These are phyloP conservation scores for Caenorhabditis remanei DNA, from an alignment of 1,140 invertebrate species.

Conservation along the genomic window DNA sequence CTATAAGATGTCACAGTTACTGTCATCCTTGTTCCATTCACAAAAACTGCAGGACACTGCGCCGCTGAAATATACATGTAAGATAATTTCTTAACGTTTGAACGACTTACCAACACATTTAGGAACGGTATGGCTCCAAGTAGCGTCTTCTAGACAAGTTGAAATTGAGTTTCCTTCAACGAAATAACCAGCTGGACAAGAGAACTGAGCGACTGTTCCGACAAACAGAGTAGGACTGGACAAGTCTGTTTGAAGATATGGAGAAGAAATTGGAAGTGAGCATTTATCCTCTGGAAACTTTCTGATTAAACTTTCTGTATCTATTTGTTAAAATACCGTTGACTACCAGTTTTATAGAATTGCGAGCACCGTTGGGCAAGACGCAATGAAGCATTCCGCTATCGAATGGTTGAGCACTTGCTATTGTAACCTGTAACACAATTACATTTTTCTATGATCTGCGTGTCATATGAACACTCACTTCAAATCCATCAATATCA, in stretches of 20 bases:
- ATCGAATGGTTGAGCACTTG: constrained; percentile 85
- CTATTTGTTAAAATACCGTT: constrained; percentile 39
- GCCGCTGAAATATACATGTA: neutral
- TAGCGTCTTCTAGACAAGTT: constrained; percentile 85
- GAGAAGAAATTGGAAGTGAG: constrained; percentile 33
- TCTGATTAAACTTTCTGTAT: neutral
- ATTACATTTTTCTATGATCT: neutral
- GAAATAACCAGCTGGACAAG: constrained; percentile 86
- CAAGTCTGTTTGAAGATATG: constrained; percentile 60
- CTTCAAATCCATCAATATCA: constrained; percentile 84
- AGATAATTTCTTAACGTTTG: neutral
- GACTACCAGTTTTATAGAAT: constrained; percentile 83
- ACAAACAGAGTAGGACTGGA: constrained; percentile 60
- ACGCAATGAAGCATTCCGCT: constrained; percentile 86
- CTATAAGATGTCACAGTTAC: constrained; percentile 59
- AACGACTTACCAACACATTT: constrained; percentile 84
- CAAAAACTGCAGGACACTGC: constrained; percentile 34
- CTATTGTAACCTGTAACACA: constrained; percentile 83
- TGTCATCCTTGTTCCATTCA: constrained; percentile 57
- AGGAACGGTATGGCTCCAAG: constrained; percentile 86
- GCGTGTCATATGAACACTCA: neutral
- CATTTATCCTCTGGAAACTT: constrained; percentile 60
- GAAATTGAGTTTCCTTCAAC: constrained; percentile 85
- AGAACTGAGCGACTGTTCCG: constrained; percentile 80
- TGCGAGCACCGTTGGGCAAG: constrained; percentile 85